Conservation (phyloP, 2,797 vertebrate genomes). For the Catostomus latipinnis region DNA sequence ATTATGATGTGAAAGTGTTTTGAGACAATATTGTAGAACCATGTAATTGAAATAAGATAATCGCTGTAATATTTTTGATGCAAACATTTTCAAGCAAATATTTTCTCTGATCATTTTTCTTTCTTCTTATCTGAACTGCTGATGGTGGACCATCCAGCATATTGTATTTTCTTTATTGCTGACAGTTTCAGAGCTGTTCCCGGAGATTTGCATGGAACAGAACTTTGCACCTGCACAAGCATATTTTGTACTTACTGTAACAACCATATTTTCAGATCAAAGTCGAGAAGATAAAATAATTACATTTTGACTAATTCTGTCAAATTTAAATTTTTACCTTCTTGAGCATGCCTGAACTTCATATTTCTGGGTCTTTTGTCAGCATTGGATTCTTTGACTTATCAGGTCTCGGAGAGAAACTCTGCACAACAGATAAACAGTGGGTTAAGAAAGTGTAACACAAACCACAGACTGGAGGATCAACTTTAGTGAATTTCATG, state of each 20-base stretch:
- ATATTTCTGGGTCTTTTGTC: conserved; percentile 18
- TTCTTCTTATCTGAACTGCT: conserved; percentile 85
- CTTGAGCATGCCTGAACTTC: conserved; percentile 14
- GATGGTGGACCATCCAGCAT: conserved; percentile 88
- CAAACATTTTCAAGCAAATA: conserved; percentile 79
- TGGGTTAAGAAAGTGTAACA: background rate
- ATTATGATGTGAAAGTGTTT: background rate
- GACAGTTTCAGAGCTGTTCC: conserved; percentile 79
- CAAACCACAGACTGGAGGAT: background rate
- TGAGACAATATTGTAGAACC: background rate
- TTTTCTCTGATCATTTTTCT: conserved; percentile 83
- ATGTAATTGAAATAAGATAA: background rate
- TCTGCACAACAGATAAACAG: conserved; percentile 27
- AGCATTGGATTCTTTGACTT: conserved; percentile 42
- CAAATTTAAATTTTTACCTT: conserved; percentile 41
- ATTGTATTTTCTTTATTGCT: conserved; percentile 84
- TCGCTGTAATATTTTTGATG: conserved; percentile 22
- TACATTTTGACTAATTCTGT: background rate
- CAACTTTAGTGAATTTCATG: background rate
- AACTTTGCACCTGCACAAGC: conserved; percentile 69
- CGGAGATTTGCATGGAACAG: conserved; percentile 74
- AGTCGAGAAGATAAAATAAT: background rate
- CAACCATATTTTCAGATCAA: background rate
- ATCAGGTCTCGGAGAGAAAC: conserved; percentile 44
- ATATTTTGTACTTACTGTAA: conserved; percentile 17